These are phyloP conservation scores for human (Homo sapiens) DNA, from an alignment of 2,113 vertebrate species.

Conservation along the genomic window GRCh38 chr17:55236501-55237000, in stretches of 20 bases:
- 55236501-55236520: background rate
- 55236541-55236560: background rate
- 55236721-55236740: background rate
- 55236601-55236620: background rate
- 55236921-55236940: too few relatives aligned
- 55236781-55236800: too few relatives aligned
- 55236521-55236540: background rate
- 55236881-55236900: too few relatives aligned
- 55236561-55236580: background rate
- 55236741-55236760: background rate
- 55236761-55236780: background rate
- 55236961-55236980: too few relatives aligned
- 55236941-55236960: too few relatives aligned
- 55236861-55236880: too few relatives aligned
- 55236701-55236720: background rate
- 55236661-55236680: background rate
- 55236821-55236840: too few relatives aligned
- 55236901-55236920: too few relatives aligned
- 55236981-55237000: too few relatives aligned
- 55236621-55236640: background rate
- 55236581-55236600: background rate
- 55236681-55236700: background rate
- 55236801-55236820: too few relatives aligned
- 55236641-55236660: background rate
- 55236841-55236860: too few relatives aligned